These are phyloP conservation scores for Apodemia mormo DNA, from an alignment of 2,888 invertebrate species.

Conservation along the genomic window DNA sequence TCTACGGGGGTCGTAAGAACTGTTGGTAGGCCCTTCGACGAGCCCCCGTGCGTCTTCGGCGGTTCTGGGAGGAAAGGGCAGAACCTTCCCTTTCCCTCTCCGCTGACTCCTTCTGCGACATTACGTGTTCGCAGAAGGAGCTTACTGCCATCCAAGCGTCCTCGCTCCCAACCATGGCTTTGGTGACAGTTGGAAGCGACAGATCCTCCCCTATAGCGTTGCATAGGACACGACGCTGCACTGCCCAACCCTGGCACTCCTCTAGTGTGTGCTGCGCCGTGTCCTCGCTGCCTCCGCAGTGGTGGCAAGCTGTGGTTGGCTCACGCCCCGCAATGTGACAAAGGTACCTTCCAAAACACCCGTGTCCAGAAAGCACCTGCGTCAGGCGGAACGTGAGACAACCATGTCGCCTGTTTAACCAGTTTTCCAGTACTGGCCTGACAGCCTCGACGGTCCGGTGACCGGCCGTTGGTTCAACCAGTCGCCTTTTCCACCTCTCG, in stretches of 20 bases:
- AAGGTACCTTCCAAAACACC: not conserved
- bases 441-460: not conserved
- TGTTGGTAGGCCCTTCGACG: no score
- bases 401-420: not conserved
- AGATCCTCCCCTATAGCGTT: not conserved
- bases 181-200: not conserved
- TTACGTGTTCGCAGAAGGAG: slow-evolving; percentile 29
- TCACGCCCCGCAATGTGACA: not conserved
- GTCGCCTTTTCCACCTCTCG: not conserved
- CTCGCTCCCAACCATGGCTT: not conserved
- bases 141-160: slow-evolving; percentile 22
- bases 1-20: no score
- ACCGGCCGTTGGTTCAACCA: not conserved
- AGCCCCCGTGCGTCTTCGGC: no score
- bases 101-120: slow-evolving; percentile 25
- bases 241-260: no score
- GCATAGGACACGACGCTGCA: not conserved
- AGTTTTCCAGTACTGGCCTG: not conserved
- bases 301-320: no score
- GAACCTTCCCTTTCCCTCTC: slow-evolving; percentile 18
- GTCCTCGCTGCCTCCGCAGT: no score
- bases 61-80: no score
- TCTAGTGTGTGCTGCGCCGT: no score
- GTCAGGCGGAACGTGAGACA: not conserved
- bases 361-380: not conserved